Percentiles rank a stretch among this genome's conserved stretches.
These are phyloP conservation scores for Felis chaus DNA, from an alignment of 2,113 vertebrate genomes.

Conservation along the genomic window DNA sequence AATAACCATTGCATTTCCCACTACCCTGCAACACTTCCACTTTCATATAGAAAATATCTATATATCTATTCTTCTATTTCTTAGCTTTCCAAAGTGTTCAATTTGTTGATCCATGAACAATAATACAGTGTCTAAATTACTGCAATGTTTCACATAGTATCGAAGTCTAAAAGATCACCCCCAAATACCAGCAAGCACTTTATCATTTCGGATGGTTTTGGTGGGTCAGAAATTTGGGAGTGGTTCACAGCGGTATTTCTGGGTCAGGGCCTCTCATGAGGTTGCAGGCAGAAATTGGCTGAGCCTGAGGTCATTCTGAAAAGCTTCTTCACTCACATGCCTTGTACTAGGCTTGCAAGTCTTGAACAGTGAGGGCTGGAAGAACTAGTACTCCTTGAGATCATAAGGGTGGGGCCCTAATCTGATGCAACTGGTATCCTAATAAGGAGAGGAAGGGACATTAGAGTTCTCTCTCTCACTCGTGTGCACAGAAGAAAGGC, in stretches of 20 bases:
- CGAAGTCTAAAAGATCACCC: not conserved
- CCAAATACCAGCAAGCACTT: not conserved
- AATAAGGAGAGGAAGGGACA: not conserved
- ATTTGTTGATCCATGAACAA: not conserved
- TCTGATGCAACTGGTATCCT: not conserved
- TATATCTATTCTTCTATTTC: not conserved
- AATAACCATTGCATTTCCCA: not conserved
- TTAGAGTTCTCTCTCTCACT: not conserved
- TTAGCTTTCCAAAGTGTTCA: not conserved
- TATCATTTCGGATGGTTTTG: not conserved
- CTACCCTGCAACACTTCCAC: rapidly evolving
- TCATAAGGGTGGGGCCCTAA: not conserved
- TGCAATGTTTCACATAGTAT: not conserved
- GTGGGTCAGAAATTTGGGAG: not conserved
- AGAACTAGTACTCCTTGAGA: not conserved
- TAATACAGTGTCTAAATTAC: not conserved
- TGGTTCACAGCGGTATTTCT: not conserved
- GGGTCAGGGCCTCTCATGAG: not conserved
- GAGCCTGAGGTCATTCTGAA: not conserved
- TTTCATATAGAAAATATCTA: not conserved
- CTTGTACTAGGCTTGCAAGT: not conserved
- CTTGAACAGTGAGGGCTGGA: not conserved
- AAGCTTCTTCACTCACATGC: not conserved
- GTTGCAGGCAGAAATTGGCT: not conserved
- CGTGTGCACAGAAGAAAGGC: not conserved